These are phyloP conservation scores for Mesorhabditis sp. DNA, from an alignment of 2,888 invertebrate genomes.

Conservation along the genomic window DNA sequence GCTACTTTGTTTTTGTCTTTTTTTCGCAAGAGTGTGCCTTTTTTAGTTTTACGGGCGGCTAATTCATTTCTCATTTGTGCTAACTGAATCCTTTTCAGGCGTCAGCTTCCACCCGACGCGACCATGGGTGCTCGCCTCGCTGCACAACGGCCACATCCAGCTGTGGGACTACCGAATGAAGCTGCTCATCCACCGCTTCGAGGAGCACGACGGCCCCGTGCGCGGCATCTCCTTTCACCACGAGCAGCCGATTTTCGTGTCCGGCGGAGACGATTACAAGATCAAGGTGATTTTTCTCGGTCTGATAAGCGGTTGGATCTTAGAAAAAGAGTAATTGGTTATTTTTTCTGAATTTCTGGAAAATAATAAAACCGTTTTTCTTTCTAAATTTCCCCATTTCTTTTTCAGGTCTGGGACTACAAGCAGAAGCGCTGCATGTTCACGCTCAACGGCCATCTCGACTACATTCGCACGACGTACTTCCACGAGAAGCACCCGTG, in stretches of 20 bases:
- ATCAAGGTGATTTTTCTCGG: slow-evolving; percentile 72
- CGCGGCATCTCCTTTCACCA: slow-evolving; percentile 95
- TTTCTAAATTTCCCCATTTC: neutral
- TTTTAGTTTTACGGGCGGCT: too few relatives aligned
- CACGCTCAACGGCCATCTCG: slow-evolving; percentile 90
- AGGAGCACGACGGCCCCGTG: slow-evolving; percentile 98
- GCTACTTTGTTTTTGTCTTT: too few relatives aligned
- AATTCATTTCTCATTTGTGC: neutral
- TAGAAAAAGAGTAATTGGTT: neutral
- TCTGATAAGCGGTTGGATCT: slow-evolving; percentile 58
- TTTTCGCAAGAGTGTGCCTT: neutral
- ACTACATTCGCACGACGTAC: slow-evolving; percentile 92
- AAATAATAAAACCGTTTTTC: neutral
- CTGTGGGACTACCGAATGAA: slow-evolving; percentile 99
- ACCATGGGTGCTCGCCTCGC: slow-evolving; percentile 87
- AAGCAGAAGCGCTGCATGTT: slow-evolving; percentile 93
- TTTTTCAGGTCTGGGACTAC: slow-evolving; percentile 81
- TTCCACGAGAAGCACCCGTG: slow-evolving; percentile 85
- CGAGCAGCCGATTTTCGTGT: slow-evolving; percentile 96
- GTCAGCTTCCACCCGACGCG: slow-evolving; percentile 94
- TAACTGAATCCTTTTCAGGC: slow-evolving; percentile 61
- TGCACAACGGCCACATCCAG: slow-evolving; percentile 97
- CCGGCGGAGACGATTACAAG: slow-evolving; percentile 98
- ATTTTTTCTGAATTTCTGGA: neutral
- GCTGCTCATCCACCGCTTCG: slow-evolving; percentile 94